Conservation (phyloP, 2,888 invertebrate species). For the Acanthococcus lagerstroemiae region DNA sequence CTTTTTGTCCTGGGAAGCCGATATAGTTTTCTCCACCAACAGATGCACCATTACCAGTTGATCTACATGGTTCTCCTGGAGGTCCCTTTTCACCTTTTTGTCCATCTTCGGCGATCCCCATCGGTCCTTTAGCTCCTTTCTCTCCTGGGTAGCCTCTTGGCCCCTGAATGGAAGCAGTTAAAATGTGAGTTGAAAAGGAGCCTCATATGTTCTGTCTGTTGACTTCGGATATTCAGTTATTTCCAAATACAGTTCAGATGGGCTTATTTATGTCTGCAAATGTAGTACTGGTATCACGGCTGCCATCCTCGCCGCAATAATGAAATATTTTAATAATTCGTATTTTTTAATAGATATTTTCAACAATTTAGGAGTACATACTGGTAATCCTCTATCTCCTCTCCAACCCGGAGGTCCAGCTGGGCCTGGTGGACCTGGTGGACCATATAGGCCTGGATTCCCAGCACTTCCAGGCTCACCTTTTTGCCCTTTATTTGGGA, state of each 20-base stretch:
- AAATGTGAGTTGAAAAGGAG: not conserved
- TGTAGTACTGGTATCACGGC: no score
- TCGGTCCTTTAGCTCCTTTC: conserved; percentile 46
- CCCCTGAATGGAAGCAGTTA: conserved; percentile 47
- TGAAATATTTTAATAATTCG: no score
- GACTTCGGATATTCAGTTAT: no score
- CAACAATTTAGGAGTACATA: no score
- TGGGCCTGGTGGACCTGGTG: conserved; percentile 54
- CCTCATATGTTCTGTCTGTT: not conserved
- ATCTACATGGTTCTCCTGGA: conserved; percentile 53
- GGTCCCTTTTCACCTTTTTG: conserved; percentile 52
- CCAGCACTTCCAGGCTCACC: conserved; percentile 75
- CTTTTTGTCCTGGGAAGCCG: conserved; percentile 41
- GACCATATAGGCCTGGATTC: conserved; percentile 53
- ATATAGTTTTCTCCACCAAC: conserved; percentile 6
- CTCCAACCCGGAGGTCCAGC: conserved; percentile 50
- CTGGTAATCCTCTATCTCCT: conserved; percentile 53
- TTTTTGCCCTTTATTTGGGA: conserved; percentile 70
- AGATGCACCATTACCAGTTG: conserved; percentile 48
- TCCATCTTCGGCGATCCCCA: conserved; percentile 52
- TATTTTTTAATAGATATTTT: no score
- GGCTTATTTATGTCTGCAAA: no score
- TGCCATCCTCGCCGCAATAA: no score
- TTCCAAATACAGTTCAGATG: no score
- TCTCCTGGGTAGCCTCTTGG: conserved; percentile 56